Evolutionary conservation across 2,797 vertebrate species (phyloP).

Genomic region (Cyprinodon diabolis): DNA sequence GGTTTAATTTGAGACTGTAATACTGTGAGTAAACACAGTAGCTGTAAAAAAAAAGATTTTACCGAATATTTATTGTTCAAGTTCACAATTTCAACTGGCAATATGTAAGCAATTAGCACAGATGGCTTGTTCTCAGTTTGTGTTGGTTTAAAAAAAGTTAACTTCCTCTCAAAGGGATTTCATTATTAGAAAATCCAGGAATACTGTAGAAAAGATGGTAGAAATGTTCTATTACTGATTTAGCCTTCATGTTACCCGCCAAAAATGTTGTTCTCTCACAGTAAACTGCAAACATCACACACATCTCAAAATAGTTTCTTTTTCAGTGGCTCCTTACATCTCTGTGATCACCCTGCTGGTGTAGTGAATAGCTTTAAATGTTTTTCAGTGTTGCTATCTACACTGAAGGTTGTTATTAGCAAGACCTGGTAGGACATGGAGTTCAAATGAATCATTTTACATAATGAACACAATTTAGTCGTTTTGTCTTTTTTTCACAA

Average conservation of each 20-base stretch:
- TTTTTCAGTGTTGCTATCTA: background rate
- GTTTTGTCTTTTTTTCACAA: background rate
- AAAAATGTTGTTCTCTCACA: constrained; percentile 4
- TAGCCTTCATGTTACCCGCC: background rate
- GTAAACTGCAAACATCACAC: background rate
- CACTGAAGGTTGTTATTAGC: background rate
- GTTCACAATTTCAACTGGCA: background rate
- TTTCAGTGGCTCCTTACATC: background rate
- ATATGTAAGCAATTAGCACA: background rate
- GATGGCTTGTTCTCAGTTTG: background rate
- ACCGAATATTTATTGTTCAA: background rate
- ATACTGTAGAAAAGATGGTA: too few relatives aligned
- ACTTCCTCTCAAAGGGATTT: background rate
- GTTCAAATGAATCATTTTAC: background rate
- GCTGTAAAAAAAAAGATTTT: too few relatives aligned
- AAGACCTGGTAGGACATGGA: background rate
- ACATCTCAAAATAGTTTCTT: background rate
- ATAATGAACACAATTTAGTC: background rate
- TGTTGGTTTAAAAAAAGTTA: background rate
- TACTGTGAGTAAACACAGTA: background rate
- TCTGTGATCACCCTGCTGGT: background rate
- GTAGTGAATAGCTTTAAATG: background rate
- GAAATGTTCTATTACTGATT: background rate
- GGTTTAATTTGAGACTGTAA: background rate
- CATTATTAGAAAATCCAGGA: background rate